Evolutionary conservation across 2,888 invertebrate genomes (phyloP), one percentile per base, ranked within the genome.

Genomic region (Hirtodrosophila confusa): DNA sequence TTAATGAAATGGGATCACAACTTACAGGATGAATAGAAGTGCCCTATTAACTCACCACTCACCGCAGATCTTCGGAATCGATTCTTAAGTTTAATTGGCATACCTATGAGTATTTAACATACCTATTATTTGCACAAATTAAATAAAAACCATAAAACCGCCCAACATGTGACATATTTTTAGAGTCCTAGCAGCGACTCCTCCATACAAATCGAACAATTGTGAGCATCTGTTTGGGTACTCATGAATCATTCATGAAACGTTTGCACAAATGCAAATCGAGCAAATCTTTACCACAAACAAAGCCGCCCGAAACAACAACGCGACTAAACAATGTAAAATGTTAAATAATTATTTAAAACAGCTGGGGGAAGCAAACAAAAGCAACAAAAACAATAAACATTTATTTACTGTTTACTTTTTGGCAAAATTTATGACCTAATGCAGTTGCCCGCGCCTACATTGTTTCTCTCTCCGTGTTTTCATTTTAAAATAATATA

Each of bases 251-350:
- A 80, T 80, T 80, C 80, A 80, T 80, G 86, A 80, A 86, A 65
- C 84, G 70, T 79, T 83, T 80, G 84, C 70, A 79, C 84, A 86
- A 83, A 80, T 86, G 86, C 84, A 80, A 80, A 80, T 86, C 84
- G 86, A 36, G 79, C 60, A 86, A 86, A 80, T 80, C 84, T 70
- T 73, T 83, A 74, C 74, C 76, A 68, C 86, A 86, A 80, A 80
- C 80, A 80, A 73, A 51, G 80, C 64, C 55, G 40, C 12, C 43
- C 45, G 17, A 27, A 37, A 41, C 68, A 64, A 66, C 65, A 86
- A 65, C 76, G 80, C 72, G 53, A 82, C 86, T 86, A 76, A 80
- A 80, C 86, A 80, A 80, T 86, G 84, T 77, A 86, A 86, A 80
- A 80, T 80, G 86, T 80, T 80, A 86, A 80, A 84, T 80, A 80